Base-by-base conservation (phyloP, 2,113 vertebrate species). In the Meles meles region DNA sequence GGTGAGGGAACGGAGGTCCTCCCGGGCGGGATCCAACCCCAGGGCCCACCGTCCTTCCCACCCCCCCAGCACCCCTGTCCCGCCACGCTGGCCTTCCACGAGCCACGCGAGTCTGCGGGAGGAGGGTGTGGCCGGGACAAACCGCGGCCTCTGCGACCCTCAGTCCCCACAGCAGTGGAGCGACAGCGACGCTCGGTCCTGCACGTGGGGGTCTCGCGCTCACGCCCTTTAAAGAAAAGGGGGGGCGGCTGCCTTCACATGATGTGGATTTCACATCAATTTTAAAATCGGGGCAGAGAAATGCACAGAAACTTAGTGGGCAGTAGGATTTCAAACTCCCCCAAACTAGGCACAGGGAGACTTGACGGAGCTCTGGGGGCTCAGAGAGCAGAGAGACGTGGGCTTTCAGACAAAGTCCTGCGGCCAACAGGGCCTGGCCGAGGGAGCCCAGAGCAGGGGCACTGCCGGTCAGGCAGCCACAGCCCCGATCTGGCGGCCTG, bases 401-500 rank as follows among this genome's bases (percentile, higher is more conserved):
- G 5, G 55, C 55, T 57, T 57, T 21, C 1, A 57, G 23, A 57
- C 31, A 31, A 92, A 72, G 18, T 44, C 90, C 55, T 37, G 55
- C 37, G 42, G 67, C 57, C 27, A 0, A 10, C 1, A 5, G 11
- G 69, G 55, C 55, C 49, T 7, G 11, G 39, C 39, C 13, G 25
- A 15, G 39, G 13, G 72, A 74, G 39, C 42, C 25, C 6, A 1
- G 42, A 47, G 42, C 39, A 29, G 39, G 42, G 5, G 42, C 7
- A 15, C 74, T 2, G 27, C 3, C 3, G 1, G 42, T 17, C 29
- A 31, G 57, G 39, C 11, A 37, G 71, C 67, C 63, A 2, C 1
- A 20, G 27, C 25, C n/a, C 18, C 31, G 4, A 63, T 10, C 9
- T 0, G 6, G 34, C 7, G 3, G n/a, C 71, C 34, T 1, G 18